phyloP scores from a whole-genome alignment of 2,797 vertebrate genomes.

The Ctenosaura bakeri region DNA sequence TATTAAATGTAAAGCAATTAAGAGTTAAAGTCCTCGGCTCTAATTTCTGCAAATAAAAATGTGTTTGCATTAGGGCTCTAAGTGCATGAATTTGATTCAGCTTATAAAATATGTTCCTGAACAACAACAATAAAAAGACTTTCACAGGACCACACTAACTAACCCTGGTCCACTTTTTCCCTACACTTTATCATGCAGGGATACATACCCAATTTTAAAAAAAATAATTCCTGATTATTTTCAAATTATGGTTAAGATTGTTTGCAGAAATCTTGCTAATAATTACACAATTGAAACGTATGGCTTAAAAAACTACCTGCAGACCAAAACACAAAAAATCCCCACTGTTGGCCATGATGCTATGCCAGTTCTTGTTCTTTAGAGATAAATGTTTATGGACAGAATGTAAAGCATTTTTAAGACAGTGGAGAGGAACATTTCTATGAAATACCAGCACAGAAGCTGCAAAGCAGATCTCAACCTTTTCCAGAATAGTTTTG shows the following conservation, averaged over 20 bases:
- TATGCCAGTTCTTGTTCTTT: neutral
- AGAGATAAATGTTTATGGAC: neutral
- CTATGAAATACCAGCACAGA: neutral
- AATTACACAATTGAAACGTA: neutral
- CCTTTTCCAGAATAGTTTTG: neutral
- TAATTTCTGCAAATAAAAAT: slow-evolving; percentile 17
- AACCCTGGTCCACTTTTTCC: neutral
- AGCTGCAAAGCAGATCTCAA: neutral
- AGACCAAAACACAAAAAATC: too few relatives aligned
- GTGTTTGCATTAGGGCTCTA: neutral
- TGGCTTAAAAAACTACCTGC: neutral
- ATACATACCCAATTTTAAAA: neutral
- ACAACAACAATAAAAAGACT: neutral
- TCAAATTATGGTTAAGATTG: neutral
- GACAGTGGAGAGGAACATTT: neutral
- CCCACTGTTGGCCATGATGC: too few relatives aligned
- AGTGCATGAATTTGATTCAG: neutral
- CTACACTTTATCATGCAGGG: neutral
- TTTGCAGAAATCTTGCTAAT: neutral
- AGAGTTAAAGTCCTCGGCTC: neutral
- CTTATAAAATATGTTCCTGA: slow-evolving; percentile 28
- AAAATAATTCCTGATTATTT: slow-evolving; percentile 15
- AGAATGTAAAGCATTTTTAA: neutral
- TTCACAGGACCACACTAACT: slow-evolving; percentile 18
- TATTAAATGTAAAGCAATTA: slow-evolving; percentile 11